A percentile compares a stretch with the other conserved stretches of the same genome.
Evolutionary conservation across 2,113 vertebrate species (phyloP).

Genomic region (Trinectes maculatus): DNA sequence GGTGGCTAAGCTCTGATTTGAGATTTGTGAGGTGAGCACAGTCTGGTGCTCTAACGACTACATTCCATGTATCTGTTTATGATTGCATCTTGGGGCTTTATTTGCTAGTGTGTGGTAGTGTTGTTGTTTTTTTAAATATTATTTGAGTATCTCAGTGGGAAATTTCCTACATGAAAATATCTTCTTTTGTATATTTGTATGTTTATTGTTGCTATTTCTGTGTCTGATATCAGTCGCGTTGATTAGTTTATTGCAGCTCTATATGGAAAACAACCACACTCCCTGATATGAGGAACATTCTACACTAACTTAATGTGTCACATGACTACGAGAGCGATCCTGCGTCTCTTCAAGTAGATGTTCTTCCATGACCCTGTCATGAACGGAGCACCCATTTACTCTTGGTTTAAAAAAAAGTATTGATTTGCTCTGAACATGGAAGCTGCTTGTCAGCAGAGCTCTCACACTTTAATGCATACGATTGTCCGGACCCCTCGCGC

Average conservation of each 20-base stretch:
- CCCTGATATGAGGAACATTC: no score
- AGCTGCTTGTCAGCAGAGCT: constrained; percentile 34
- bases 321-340: background rate
- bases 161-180: no score
- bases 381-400: background rate
- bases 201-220: no score
- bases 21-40: background rate
- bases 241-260: no score
- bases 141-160: no score
- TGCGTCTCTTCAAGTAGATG: constrained; percentile 7
- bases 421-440: constrained; percentile 61
- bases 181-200: background rate
- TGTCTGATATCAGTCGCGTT: no score
- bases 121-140: background rate
- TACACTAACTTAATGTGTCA: no score
- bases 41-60: no score
- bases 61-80: background rate
- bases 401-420: constrained; percentile 48
- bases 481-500: constrained; percentile 10
- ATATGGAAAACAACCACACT: no score
- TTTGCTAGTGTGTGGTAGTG: no score
- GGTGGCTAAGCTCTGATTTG: constrained; percentile 4
- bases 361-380: constrained; percentile 33
- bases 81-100: no score
- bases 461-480: constrained; percentile 19